Evolutionary conservation across 2,797 vertebrate species (phyloP).

Genomic region (Cirrhinus molitorella): DNA sequence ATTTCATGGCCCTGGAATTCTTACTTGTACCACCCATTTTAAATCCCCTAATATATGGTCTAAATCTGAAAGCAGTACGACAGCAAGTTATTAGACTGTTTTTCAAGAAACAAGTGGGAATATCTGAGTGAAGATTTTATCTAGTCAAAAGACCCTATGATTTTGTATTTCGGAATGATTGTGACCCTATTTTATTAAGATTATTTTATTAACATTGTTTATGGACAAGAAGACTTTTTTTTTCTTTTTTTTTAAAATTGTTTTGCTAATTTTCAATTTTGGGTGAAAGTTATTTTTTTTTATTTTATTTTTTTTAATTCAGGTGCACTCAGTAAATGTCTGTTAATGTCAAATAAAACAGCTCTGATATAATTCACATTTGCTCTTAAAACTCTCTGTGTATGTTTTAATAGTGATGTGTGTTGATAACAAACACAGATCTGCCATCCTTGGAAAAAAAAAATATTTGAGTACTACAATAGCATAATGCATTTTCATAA

Average conservation of each 20-base stretch:
- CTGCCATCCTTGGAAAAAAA: neutral
- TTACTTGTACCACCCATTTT: slow-evolving; percentile 56
- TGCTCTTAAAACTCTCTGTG: neutral
- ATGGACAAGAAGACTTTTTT: neutral
- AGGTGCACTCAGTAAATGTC: no score
- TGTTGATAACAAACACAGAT: neutral
- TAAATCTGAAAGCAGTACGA: slow-evolving; percentile 52
- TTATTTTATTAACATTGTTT: neutral
- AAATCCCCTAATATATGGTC: slow-evolving; percentile 59
- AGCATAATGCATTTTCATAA: neutral
- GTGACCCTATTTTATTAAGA: neutral
- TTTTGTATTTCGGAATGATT: neutral
- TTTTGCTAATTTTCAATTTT: no score
- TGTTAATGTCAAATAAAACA: neutral
- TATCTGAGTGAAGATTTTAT: neutral
- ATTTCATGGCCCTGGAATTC: slow-evolving; percentile 58
- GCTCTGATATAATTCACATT: neutral
- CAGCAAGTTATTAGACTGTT: slow-evolving; percentile 18
- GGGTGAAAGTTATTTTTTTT: no score
- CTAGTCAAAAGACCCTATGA: neutral
- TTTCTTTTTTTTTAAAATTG: no score
- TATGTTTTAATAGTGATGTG: neutral
- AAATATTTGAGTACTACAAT: neutral
- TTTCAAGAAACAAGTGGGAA: slow-evolving; percentile 11
- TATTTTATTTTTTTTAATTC: no score